Evolutionary conservation across 92 coral and sea anemone genomes (phyloP), one percentile per base, ranked within the genome.

Genomic region (Metridium senile): DNA sequence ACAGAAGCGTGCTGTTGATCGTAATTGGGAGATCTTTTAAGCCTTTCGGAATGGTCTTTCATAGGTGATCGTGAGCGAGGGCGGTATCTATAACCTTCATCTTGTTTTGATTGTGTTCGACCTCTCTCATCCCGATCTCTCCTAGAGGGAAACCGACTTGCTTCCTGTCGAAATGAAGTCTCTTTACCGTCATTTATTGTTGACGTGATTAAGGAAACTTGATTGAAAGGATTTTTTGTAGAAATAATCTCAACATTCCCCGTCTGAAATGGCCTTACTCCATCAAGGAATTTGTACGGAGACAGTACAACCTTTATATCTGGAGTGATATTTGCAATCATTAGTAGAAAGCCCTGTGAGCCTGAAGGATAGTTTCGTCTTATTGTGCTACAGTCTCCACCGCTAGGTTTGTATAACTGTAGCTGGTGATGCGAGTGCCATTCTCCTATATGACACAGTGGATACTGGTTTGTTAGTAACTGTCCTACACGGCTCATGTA

Each of bases 341-440:
- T 86, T 26, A 93, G 92, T 1, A 93, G 71, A 75, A 93, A 93
- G 29, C 87, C 89, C 53, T 88, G 82, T 0, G 93, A 86, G 56
- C 98, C 98, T 25, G 67, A 32, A 0, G 98, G 98, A 26, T 78
- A 93, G 65, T 93, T 86, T 39, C 88, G 87, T 35, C 77, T 84
- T 18, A 93, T 84, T 25, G 93, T 90, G 65, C 82, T 79, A 47
- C 90, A 84, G 65, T 93, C 98, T n/a, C 98, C 98, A 4, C 70
- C 46, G 57, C 98, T 93, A 26, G 98, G 98, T 54, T 85, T 75
- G 11, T 71, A 71, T 18, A 93, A 80, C 16, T 88, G 66, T 20
- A 93, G 71, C 17, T 73, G 84, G 54, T 93, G 98, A 64, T 93
- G 98, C 17, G 97, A 90, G 33, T 93, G 98, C 98, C 98, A 94